phyloP scores from a whole-genome alignment of 2,113 vertebrate genomes.

The Pangasianodon hypophthalmus region DNA sequence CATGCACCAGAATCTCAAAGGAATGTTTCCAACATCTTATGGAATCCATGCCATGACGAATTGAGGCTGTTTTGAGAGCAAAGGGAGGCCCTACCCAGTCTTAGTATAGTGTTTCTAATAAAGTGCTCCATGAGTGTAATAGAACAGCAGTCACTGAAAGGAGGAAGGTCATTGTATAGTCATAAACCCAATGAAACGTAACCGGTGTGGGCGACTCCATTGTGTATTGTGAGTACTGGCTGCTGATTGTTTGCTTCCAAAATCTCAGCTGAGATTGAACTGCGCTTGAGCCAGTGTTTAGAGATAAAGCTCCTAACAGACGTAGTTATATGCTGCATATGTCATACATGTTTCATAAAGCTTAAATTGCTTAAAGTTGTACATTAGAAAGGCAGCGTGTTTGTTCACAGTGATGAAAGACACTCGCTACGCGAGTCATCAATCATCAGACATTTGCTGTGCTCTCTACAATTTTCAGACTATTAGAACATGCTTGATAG shows the following conservation, averaged over 20 bases:
- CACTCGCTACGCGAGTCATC: background rate
- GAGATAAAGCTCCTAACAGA: background rate
- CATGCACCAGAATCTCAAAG: background rate
- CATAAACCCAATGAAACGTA: slow-evolving; percentile 12
- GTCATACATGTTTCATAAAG: background rate
- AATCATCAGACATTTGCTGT: background rate
- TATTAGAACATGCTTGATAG: slow-evolving; percentile 33
- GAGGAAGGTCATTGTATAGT: background rate
- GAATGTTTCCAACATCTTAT: background rate
- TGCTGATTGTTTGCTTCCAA: slow-evolving; percentile 11
- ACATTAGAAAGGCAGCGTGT: background rate
- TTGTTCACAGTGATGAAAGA: slow-evolving; percentile 9
- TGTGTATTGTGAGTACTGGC: background rate
- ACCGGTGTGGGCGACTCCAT: background rate
- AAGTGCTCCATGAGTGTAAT: background rate
- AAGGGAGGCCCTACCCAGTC: background rate
- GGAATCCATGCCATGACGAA: background rate
- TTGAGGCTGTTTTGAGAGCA: background rate
- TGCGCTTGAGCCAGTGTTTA: background rate
- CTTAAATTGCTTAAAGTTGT: background rate
- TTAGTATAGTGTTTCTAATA: background rate
- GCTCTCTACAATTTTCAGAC: slow-evolving; percentile 16
- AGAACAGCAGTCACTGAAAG: background rate
- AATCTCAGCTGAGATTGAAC: background rate
- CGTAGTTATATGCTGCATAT: background rate